Percentiles rank a stretch among this genome's conserved stretches.
Conservation (phyloP, 64 coral and sea anemone genomes). For the Platygyra sinensis region DNA sequence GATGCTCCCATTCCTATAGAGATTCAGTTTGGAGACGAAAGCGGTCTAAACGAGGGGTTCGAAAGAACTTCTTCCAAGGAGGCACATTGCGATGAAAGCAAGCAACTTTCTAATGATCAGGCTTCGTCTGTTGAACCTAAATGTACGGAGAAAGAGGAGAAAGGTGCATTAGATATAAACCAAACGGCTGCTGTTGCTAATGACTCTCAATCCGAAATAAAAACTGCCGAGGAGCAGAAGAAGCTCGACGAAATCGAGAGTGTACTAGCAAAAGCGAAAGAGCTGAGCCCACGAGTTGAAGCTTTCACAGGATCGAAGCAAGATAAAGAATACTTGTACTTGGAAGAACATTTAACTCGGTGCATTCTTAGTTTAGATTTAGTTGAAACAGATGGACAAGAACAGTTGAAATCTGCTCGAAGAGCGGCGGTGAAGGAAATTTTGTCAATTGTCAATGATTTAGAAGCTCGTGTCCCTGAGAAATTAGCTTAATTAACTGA, state of each 20-base stretch:
- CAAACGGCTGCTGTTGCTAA: background rate
- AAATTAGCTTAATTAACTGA: background rate
- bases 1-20: background rate
- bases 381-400: conserved; percentile 40
- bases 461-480: conserved; percentile 33
- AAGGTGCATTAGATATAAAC: background rate
- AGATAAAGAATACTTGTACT: conserved; percentile 63
- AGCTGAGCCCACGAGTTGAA: conserved; percentile 38
- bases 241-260: conserved; percentile 41
- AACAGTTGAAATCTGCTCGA: conserved; percentile 46
- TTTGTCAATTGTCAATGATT: conserved; percentile 32
- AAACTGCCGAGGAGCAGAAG: background rate
- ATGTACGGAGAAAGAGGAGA: background rate
- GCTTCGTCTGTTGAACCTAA: no score
- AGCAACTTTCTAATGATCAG: no score
- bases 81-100: background rate
- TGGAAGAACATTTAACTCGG: conserved; percentile 62
- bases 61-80: background rate
- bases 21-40: background rate
- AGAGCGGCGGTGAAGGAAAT: conserved; percentile 66
- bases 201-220: background rate
- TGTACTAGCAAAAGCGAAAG: conserved; percentile 43
- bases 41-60: background rate
- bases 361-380: conserved; percentile 61
- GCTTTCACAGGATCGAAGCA: conserved; percentile 33